Evolutionary conservation across 2,113 vertebrate species (phyloP), one percentile per base, ranked within the genome.

Genomic region (Labrus mixtus): DNA sequence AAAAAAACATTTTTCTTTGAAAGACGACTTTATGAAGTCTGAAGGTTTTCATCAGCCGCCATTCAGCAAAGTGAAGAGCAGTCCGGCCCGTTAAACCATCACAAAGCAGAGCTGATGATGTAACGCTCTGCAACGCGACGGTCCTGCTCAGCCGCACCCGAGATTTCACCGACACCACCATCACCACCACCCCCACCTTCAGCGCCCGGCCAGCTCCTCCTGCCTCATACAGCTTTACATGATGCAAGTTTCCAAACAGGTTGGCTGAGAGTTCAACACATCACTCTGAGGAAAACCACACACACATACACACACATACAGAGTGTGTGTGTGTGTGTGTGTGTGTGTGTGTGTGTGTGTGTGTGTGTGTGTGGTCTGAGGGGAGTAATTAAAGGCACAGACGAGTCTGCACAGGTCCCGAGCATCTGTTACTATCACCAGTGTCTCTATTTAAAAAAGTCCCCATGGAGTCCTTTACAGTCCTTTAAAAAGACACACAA

Each of bases 31-130:
- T 6, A 41, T 41, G 39, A 41, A 41, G 39, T 41, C 9, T 41
- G 39, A 53, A 36, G 22, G 39, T 56, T 71, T 75, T 68, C 68
- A 70, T 83, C 81, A 67, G 73, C 25, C 13, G 6, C 4, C 25
- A 67, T 55, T 0, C 12, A 41, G 48, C 3, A 19, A 39, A 57
- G 43, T 1, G 66, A 33, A 0, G 62, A 67, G 17, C 63, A 4
- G 20, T 22, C 15, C 46, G 10, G 15, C 39, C 37, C 12, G 2
- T 60, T 46, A 22, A 55, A 50, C 3, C 41, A 22, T 17, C 48
- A n/a, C 7, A 39, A 33, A 54, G 55, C n/a, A 9, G 53, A 48
- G 78, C 68, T 90, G 85, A 89, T 78, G 87, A 90, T 78, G 87
- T 43, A 87, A 89, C 76, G 0, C 1, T 2, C 3, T 19, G 89